phyloP scores from a whole-genome alignment of 2,113 vertebrate genomes.

The Urocynchramus pylzowi region DNA sequence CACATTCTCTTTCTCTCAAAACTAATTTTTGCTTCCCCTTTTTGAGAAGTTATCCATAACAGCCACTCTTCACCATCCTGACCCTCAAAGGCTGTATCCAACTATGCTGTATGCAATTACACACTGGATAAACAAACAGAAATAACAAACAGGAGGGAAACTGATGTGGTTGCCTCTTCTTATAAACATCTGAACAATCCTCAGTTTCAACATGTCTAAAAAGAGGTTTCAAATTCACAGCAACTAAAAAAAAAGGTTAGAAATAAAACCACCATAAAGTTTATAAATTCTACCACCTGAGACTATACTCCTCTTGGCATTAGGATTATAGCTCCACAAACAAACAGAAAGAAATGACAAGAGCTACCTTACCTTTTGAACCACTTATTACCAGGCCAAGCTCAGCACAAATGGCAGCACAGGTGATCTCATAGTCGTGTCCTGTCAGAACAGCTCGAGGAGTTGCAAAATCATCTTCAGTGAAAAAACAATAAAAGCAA shows the following conservation, averaged over 20 bases:
- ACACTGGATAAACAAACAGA: neutral
- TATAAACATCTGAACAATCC: neutral
- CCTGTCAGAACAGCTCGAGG: constrained; percentile 92
- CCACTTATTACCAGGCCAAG: constrained; percentile 94
- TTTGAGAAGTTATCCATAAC: neutral
- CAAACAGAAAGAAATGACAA: neutral
- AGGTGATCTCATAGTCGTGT: constrained; percentile 93
- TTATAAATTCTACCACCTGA: neutral
- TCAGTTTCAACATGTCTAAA: neutral
- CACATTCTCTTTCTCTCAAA: neutral
- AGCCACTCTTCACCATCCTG: neutral
- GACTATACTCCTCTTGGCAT: neutral
- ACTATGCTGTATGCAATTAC: neutral
- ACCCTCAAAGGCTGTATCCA: neutral
- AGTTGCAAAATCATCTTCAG: constrained; percentile 85
- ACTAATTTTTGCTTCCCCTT: neutral
- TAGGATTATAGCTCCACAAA: neutral
- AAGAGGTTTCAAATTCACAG: neutral
- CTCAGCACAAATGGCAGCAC: constrained; percentile 91
- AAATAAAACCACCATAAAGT: neutral
- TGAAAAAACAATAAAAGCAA: constrained; percentile 1
- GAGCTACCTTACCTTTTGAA: constrained; percentile 83
- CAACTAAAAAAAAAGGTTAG: neutral
- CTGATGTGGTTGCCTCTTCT: neutral
- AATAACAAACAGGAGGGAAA: neutral